Conservation (phyloP, 2,113 vertebrate species). For the Zeus faber region DNA sequence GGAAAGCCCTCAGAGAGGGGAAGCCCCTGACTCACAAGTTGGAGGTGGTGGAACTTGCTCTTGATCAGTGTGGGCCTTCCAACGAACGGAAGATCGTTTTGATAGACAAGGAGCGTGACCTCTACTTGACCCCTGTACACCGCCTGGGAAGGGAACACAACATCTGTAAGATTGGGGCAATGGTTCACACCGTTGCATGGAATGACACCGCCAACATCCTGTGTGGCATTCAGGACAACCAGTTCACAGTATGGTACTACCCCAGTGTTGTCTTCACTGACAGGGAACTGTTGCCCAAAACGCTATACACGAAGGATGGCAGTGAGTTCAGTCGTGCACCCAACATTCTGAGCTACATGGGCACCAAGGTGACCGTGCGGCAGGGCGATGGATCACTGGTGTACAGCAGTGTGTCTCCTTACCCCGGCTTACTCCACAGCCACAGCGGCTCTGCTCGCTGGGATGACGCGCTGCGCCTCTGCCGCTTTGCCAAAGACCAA, state of each 20-base stretch:
- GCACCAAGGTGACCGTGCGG: slow-evolving; percentile 82
- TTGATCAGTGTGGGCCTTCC: slow-evolving; percentile 89
- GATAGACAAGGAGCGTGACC: slow-evolving; percentile 95
- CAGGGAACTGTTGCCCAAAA: slow-evolving; percentile 88
- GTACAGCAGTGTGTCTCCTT: slow-evolving; percentile 82
- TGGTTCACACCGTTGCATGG: slow-evolving; percentile 93
- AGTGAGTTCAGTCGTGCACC: slow-evolving; percentile 87
- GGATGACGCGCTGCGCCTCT: slow-evolving; percentile 88
- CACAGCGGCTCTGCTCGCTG: slow-evolving; percentile 79
- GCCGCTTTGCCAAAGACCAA: slow-evolving; percentile 95
- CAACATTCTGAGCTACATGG: slow-evolving; percentile 85
- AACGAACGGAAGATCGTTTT: slow-evolving; percentile 90
- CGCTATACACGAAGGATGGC: slow-evolving; percentile 83
- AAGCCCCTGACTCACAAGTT: slow-evolving; percentile 90
- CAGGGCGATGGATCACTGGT: slow-evolving; percentile 88
- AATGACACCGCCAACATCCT: slow-evolving; percentile 88
- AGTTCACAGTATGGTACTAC: slow-evolving; percentile 90
- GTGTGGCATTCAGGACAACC: slow-evolving; percentile 88
- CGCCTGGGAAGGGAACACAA: slow-evolving; percentile 86
- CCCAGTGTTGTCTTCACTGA: slow-evolving; percentile 88
- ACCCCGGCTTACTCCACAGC: slow-evolving; percentile 84
- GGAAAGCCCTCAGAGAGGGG: slow-evolving; percentile 88
- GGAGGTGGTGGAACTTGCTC: slow-evolving; percentile 88
- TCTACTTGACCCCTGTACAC: slow-evolving; percentile 86
- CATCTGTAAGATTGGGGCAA: slow-evolving; percentile 89